Conservation (phyloP, 2,797 vertebrate genomes). For the Remorina albescens region DNA sequence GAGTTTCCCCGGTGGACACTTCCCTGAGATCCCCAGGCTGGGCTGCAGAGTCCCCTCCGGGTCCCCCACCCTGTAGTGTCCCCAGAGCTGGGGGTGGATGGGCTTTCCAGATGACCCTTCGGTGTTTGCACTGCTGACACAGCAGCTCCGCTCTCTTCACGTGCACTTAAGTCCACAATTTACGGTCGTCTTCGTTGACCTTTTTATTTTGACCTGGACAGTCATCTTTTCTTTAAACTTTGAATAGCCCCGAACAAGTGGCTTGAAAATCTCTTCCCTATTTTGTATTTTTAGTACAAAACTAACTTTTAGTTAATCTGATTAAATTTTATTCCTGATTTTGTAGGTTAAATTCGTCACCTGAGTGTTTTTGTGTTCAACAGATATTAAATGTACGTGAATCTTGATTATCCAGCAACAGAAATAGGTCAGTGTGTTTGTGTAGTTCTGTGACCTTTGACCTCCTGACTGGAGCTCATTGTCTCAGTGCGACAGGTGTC, state of each 20-base stretch:
- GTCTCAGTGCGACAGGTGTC: slow-evolving; percentile 78
- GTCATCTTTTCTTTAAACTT: slow-evolving; percentile 25
- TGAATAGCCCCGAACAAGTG: too few species aligned
- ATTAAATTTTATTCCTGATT: too few species aligned
- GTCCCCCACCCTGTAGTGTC: slow-evolving; percentile 61
- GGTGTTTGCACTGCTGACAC: slow-evolving; percentile 58
- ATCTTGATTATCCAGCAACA: background rate
- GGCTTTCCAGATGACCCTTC: slow-evolving; percentile 80
- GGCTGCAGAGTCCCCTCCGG: slow-evolving; percentile 57
- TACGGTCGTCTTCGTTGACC: slow-evolving; percentile 15
- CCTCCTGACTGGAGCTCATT: slow-evolving; percentile 68
- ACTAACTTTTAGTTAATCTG: too few species aligned
- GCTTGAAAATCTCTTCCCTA: too few species aligned
- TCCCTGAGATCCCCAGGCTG: slow-evolving; percentile 65
- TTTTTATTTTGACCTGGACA: background rate
- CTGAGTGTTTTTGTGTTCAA: background rate
- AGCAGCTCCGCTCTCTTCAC: slow-evolving; percentile 29
- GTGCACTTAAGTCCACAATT: slow-evolving; percentile 23
- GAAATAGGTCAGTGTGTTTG: slow-evolving; percentile 38
- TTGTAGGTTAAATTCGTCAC: background rate
- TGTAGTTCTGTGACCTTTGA: slow-evolving; percentile 61
- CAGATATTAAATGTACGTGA: background rate
- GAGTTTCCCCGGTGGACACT: slow-evolving; percentile 60
- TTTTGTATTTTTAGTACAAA: too few species aligned
- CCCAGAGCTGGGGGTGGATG: slow-evolving; percentile 60